A percentile compares a stretch with the other conserved stretches of the same genome.
These are phyloP conservation scores for Empis livida DNA, from an alignment of 2,888 invertebrate species.

Conservation along the genomic window DNA sequence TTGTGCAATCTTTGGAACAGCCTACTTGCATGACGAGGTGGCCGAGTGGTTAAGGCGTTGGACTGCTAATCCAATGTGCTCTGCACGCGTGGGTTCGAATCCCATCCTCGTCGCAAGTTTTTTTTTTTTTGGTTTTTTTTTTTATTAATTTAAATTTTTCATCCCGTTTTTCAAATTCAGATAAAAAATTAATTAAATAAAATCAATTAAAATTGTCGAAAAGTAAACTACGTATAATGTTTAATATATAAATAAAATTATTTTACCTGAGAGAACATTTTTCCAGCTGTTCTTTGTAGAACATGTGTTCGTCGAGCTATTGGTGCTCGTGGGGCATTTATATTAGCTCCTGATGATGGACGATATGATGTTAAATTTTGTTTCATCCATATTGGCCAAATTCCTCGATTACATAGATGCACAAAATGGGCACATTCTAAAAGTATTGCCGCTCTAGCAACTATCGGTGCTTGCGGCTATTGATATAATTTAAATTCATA, in stretches of 20 bases:
- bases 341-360: slow-evolving; percentile 46
- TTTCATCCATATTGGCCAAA: slow-evolving; percentile 98
- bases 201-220: too few relatives aligned
- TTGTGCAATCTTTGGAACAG: too few relatives aligned
- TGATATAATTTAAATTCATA: slow-evolving; percentile 12
- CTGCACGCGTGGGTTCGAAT: slow-evolving; percentile 70
- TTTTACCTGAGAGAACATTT: slow-evolving; percentile 75
- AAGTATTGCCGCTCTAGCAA: slow-evolving; percentile 80
- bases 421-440: slow-evolving; percentile 95
- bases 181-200: too few relatives aligned
- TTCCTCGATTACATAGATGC: slow-evolving; percentile 93
- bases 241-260: too few relatives aligned
- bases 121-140: neutral
- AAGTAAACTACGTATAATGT: too few relatives aligned
- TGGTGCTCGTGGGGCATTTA: slow-evolving; percentile 38
- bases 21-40: slow-evolving; percentile 45
- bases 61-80: slow-evolving; percentile 70
- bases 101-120: slow-evolving; percentile 49
- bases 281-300: slow-evolving; percentile 81
- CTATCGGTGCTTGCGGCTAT: slow-evolving; percentile 86
- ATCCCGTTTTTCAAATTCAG: neutral
- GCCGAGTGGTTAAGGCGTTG: slow-evolving; percentile 71
- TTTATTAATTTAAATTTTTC: slow-evolving; percentile 22
- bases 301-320: slow-evolving; percentile 52
- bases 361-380: slow-evolving; percentile 64